Conservation (phyloP, 2,888 invertebrate genomes). For the Lottia gigantea region DNA sequence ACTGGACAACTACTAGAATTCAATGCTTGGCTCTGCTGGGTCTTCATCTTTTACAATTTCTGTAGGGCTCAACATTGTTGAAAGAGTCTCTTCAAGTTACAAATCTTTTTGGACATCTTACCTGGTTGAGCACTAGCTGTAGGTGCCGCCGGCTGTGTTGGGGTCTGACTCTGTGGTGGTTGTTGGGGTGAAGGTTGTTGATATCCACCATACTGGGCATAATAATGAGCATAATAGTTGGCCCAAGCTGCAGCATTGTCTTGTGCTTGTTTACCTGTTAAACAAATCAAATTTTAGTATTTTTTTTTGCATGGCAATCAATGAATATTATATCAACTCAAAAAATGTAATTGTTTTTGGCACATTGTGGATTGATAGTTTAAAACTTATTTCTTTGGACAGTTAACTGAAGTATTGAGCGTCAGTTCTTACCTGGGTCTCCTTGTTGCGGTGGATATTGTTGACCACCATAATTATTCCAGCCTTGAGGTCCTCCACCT, state of each 20-base stretch:
- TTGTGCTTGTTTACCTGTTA: constrained; percentile 43
- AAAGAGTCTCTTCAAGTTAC: too few species aligned
- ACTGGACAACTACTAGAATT: too few species aligned
- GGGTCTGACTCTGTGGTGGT: constrained; percentile 44
- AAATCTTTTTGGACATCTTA: background rate
- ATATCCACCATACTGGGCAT: constrained; percentile 61
- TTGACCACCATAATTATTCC: constrained; percentile 51
- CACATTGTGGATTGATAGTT: too few species aligned
- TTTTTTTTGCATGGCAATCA: too few species aligned
- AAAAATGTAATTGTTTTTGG: too few species aligned
- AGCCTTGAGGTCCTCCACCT: constrained; percentile 60
- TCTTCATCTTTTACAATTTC: too few species aligned
- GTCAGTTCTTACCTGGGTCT: constrained; percentile 32
- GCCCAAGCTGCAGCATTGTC: constrained; percentile 71
- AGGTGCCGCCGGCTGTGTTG: constrained; percentile 32
- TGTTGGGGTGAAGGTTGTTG: constrained; percentile 43
- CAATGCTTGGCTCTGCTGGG: too few species aligned
- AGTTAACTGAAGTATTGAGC: too few species aligned
- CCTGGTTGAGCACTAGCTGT: background rate
- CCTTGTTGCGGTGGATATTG: constrained; percentile 29
- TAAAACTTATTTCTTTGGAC: too few species aligned
- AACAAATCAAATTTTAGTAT: background rate
- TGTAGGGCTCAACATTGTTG: too few species aligned
- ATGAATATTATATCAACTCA: too few species aligned
- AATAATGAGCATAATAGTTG: constrained; percentile 71